phyloP scores from a whole-genome alignment of 2,797 vertebrate genomes.

The Cossypha dichroa region DNA sequence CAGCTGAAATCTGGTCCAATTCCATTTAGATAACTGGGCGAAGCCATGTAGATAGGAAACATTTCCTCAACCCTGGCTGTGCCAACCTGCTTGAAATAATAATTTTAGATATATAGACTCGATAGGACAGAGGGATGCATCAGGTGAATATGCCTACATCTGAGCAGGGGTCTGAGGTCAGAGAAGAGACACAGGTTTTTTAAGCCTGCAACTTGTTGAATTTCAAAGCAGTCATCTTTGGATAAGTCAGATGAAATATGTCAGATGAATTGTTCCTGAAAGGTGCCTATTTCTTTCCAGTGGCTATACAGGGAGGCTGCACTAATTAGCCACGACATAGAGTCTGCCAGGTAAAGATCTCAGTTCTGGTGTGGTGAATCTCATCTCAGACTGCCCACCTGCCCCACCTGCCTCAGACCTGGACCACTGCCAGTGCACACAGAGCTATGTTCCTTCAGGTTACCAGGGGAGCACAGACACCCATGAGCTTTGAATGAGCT shows the following conservation, averaged over 20 bases:
- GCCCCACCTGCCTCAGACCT: background rate
- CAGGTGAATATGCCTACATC: background rate
- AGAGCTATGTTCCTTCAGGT: background rate
- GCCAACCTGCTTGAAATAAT: background rate
- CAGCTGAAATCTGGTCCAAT: background rate
- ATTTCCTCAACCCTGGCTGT: background rate
- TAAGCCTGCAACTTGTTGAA: background rate
- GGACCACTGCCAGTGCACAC: fast-evolving
- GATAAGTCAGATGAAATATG: background rate
- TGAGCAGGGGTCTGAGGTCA: background rate
- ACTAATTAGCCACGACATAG: background rate
- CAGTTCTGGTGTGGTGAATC: background rate
- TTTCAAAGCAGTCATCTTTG: background rate
- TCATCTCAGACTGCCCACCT: background rate
- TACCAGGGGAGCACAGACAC: background rate
- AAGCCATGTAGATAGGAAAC: background rate
- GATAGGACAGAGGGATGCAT: background rate
- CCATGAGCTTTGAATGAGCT: background rate
- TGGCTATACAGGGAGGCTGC: background rate
- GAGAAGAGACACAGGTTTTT: background rate
- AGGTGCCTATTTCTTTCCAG: background rate
- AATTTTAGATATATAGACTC: background rate
- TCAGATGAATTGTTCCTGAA: background rate
- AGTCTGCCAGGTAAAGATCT: background rate
- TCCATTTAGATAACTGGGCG: background rate